These are phyloP conservation scores for Drosophila lutescens DNA, from an alignment of 2,888 invertebrate genomes.

Conservation along the genomic window DNA sequence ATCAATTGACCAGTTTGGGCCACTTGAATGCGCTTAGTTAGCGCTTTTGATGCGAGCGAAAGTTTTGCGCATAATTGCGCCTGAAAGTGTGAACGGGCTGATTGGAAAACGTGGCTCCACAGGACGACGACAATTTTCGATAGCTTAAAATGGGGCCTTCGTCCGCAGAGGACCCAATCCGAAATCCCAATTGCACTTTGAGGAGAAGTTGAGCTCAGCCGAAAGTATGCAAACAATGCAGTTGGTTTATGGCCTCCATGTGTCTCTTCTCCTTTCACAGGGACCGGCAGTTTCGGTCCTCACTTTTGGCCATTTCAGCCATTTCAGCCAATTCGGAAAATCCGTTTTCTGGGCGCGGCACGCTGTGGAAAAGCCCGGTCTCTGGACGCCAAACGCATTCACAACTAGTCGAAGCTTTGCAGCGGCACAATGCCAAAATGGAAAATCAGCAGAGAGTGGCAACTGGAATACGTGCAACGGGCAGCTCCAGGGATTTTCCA, in stretches of 20 bases:
- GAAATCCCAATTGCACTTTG: conserved; percentile 4
- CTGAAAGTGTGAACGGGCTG: conserved; percentile 39
- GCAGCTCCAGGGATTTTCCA: conserved; percentile 8
- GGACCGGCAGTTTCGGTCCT: background rate
- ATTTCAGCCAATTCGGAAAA: conserved; percentile 28
- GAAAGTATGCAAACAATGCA: conserved; percentile 47
- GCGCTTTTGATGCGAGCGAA: conserved; percentile 47
- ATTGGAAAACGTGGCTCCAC: conserved; percentile 24
- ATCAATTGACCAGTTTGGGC: conserved; percentile 48
- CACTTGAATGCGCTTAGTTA: conserved; percentile 62
- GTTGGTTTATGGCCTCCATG: conserved; percentile 29
- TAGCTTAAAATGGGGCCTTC: conserved; percentile 47
- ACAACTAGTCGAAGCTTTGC: conserved; percentile 27
- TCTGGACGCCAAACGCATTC: conserved; percentile 34
- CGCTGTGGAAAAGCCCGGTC: conserved; percentile 44
- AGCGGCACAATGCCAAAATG: conserved; percentile 35
- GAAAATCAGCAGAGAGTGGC: conserved; percentile 11
- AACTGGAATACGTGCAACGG: conserved; percentile 27
- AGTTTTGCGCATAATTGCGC: conserved; percentile 43
- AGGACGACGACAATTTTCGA: conserved; percentile 30
- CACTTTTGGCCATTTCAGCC: conserved; percentile 13
- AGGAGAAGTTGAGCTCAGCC: conserved; percentile 2
- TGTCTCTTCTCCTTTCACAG: background rate
- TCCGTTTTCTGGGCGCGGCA: conserved; percentile 45
- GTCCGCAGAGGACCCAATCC: conserved; percentile 9